Evolutionary conservation across 2,888 invertebrate genomes (phyloP), one percentile per base, ranked within the genome.

Genomic region (Bugula neritina): DNA sequence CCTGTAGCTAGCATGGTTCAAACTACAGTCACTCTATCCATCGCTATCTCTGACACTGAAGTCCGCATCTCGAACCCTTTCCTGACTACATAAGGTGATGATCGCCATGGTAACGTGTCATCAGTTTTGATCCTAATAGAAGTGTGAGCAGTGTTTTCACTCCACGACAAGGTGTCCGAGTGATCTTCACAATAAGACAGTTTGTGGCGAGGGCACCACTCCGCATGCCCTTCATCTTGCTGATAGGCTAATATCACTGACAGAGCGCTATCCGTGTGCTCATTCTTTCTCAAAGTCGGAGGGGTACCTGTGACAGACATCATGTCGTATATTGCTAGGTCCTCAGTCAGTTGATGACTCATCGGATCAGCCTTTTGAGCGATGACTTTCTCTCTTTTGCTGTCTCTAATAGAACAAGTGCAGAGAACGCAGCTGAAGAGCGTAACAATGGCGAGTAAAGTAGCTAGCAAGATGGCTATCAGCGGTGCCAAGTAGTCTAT

Each of bases 1-100:
- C n/a, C n/a, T n/a, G n/a, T n/a, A n/a, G n/a, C n/a, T n/a, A n/a
- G n/a, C n/a, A n/a, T n/a, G n/a, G n/a, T n/a, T 31, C 31, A 63
- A 2, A 63, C 63, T 2, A 63, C 63, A 25, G 63, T 63, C 63
- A 63, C 63, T 63, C 63, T 63, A 31, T 63, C 63, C 63, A 63
- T 63, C 17, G 63, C 63, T 10, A 31, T 31, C 5, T 27, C 34
- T 63, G 63, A 63, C 27, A 31, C 31, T 13, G 55, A 55, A n/a
- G 27, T 27, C 5, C 29, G 3, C 31, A 63, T 13, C 17, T 25
- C 63, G 5, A n/a, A 13, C 5, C 31, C 34, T 31, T 25, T 27
- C 25, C 31, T 63, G 5, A 29, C 2, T 13, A 10, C 31, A 10
- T 25, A 13, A 25, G 21, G 13, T 5, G 5, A 5, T 2, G 29